phyloP scores from a whole-genome alignment of 2,113 vertebrate species.

The Aplodontia rufa region DNA sequence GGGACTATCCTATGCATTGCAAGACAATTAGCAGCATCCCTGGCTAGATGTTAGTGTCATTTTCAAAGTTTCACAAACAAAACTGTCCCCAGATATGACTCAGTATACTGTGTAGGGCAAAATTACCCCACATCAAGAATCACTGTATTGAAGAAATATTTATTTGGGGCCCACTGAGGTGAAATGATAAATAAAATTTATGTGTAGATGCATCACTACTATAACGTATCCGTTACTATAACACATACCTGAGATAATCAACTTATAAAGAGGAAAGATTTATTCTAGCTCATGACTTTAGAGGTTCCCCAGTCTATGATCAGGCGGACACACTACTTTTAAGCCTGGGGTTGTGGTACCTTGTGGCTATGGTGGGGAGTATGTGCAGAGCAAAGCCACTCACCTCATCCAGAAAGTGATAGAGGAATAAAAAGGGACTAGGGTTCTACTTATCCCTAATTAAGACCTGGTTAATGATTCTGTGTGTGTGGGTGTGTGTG shows the following conservation, averaged over 20 bases:
- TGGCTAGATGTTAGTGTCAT: neutral
- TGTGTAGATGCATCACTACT: neutral
- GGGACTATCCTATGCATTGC: neutral
- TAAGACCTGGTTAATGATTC: neutral
- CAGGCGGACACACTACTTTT: neutral
- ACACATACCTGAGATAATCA: neutral
- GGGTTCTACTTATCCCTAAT: neutral
- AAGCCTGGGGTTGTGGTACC: neutral
- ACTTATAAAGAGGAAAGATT: neutral
- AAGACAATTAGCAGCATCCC: neutral
- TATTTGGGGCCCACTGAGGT: neutral
- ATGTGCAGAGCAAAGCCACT: neutral
- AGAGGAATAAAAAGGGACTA: neutral
- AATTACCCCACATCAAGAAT: neutral
- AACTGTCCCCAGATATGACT: neutral
- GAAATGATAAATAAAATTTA: neutral
- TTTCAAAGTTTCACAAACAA: neutral
- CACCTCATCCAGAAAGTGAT: neutral
- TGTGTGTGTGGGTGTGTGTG: neutral
- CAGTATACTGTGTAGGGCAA: neutral
- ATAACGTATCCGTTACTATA: neutral
- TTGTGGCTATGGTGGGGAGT: too few relatives aligned
- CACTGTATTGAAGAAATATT: neutral
- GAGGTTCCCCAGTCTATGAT: too few relatives aligned
- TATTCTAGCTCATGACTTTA: neutral